A percentile compares a stretch with the other conserved stretches of the same genome.
Conservation (phyloP, 2,888 invertebrate genomes). For the Macropis europaea region DNA sequence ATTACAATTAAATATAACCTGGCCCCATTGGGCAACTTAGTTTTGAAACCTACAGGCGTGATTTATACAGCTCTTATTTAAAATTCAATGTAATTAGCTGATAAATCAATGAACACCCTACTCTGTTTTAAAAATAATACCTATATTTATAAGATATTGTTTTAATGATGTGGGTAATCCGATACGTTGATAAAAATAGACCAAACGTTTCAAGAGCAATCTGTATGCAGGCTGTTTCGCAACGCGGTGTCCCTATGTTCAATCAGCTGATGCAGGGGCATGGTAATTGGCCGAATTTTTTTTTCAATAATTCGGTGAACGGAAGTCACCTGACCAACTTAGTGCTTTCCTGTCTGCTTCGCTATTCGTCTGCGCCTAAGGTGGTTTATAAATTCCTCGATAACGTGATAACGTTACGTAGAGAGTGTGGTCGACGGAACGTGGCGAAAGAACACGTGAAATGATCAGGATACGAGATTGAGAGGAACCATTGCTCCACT, state of each 20-base stretch:
- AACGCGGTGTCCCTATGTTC: background rate
- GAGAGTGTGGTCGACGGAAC: conserved; percentile 7
- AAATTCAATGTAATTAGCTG: too few relatives aligned
- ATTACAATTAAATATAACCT: too few relatives aligned
- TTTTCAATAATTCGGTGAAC: background rate
- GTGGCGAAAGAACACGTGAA: conserved; percentile 33
- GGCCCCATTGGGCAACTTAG: too few relatives aligned
- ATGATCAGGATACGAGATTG: conserved; percentile 39
- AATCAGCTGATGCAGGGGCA: conserved; percentile 28
- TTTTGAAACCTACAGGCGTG: too few relatives aligned
- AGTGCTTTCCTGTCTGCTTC: conserved; percentile 19
- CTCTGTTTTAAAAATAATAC: too few relatives aligned
- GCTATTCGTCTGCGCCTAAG: conserved; percentile 5
- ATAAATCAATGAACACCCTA: too few relatives aligned
- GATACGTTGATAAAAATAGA: too few relatives aligned
- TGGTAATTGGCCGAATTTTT: conserved; percentile 1
- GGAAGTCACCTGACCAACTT: conserved; percentile 14
- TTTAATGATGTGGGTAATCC: too few relatives aligned
- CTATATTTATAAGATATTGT: too few relatives aligned
- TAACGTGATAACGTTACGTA: conserved; percentile 21
- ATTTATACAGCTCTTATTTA: too few relatives aligned
- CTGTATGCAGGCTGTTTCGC: conserved; percentile 11
- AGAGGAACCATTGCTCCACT: conserved; percentile 5
- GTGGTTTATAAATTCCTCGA: conserved; percentile 23
- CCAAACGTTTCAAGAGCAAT: too few relatives aligned